Base-by-base conservation (phyloP, 1,140 invertebrate species). In the Paraescarpia echinospica region DNA sequence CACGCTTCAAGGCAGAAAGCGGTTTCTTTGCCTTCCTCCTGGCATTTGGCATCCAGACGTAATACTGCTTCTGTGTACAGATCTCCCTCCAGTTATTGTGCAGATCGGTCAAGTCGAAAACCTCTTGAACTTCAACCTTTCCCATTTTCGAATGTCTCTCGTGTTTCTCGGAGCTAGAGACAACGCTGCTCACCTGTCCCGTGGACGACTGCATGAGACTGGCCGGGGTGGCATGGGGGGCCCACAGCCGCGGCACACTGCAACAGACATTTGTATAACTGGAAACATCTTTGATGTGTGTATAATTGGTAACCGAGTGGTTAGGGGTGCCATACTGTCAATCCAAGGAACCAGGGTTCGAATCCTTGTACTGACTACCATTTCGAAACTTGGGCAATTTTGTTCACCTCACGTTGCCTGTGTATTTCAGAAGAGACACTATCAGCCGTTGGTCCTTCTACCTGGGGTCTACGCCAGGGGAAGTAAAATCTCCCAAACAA, bases 31-130 rank as follows among this genome's bases (percentile, higher is more conserved):
- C 59, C 59, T 77, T 77, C 22, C 22, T 77, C 33, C 94, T 94
- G 33, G 93, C 91, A 89, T 94, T 95, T 8, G 95, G 95, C 34
- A 95, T 94, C 95, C 95, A 95, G 0, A 95, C 94, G 92, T 94
- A 94, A 91, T 93, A 94, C 51, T 95, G 93, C 59, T 94, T 95
- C 9, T 95, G 93, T 34, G 95, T 59, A 93, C 95, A 95, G 1
- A 94, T 95, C 12, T 95, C 94, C 92, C 95, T 94, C 95, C 95
- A 95, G 22, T 93, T 93, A 33, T 93, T 94, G 90, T 93, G 93
- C 14, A 95, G 92, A 91, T 95, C 95, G n/a, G 94, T 93, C 14
- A 94, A 89, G 77, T 95, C 95, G 94, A 95, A 95, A 34, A 95
- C 93, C 89, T 95, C 95, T 92, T 95, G 95, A 8, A 95, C 95